phyloP scores from a whole-genome alignment of 2,888 invertebrate species.

The Eudasyphora cyanicolor region DNA sequence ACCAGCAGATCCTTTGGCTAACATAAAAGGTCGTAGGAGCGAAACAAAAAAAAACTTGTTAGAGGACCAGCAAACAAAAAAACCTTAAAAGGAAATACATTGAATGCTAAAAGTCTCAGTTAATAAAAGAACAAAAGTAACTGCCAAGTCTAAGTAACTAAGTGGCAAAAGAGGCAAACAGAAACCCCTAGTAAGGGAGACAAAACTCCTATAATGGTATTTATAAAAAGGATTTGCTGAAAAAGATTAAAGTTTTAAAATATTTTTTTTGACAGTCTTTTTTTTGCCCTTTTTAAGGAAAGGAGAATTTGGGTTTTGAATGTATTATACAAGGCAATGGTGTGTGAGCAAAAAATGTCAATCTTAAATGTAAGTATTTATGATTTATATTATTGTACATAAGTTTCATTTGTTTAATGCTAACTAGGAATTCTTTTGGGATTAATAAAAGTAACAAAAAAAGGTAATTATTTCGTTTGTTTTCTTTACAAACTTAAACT shows the following conservation, averaged over 20 bases:
- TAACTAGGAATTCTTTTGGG: conserved; percentile 45
- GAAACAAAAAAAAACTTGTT: no score
- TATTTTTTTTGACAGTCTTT: neutral
- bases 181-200: neutral
- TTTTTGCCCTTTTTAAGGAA: neutral
- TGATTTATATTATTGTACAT: neutral
- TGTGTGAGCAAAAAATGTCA: no score
- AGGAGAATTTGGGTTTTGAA: neutral
- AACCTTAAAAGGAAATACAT: neutral
- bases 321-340: neutral
- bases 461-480: conserved; percentile 60
- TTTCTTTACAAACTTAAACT: no score
- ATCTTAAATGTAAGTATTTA: neutral
- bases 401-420: neutral
- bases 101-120: conserved; percentile 40
- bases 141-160: conserved; percentile 34
- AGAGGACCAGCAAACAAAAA: neutral
- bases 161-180: neutral
- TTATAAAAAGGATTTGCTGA: conserved; percentile 43
- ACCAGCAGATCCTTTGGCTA: neutral
- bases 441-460: conserved; percentile 63
- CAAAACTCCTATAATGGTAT: conserved; percentile 49
- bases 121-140: conserved; percentile 56
- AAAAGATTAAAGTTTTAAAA: neutral
- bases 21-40: no score